phyloP scores from a whole-genome alignment of 2,888 invertebrate species.

The Machimus atricapillus region DNA sequence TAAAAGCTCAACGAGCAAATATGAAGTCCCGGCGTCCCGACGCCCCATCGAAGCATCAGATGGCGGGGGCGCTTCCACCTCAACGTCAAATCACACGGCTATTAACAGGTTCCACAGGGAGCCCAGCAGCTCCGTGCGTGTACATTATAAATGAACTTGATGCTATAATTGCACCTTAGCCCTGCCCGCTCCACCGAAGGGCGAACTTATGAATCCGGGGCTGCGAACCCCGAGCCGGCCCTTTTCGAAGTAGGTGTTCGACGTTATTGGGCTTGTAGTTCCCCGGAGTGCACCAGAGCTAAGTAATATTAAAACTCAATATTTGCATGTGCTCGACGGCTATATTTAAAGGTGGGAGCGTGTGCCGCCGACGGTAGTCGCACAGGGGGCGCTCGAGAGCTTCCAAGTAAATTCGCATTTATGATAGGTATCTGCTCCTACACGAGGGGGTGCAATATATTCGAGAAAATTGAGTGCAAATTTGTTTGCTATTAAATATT shows the following conservation, averaged over 20 bases:
- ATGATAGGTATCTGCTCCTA: background rate
- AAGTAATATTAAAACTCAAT: constrained; percentile 15
- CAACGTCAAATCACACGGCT: constrained; percentile 9
- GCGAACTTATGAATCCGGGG: background rate
- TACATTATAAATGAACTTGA: constrained; percentile 35
- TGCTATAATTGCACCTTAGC: constrained; percentile 14
- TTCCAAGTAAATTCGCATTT: constrained; percentile 1
- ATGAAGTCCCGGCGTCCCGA: background rate
- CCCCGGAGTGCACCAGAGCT: background rate
- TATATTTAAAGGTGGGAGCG: background rate
- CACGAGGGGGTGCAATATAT: constrained; percentile 10
- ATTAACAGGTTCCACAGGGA: constrained; percentile 28
- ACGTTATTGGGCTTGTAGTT: constrained; percentile 9
- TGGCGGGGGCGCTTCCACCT: background rate
- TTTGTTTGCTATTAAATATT: constrained; percentile 36
- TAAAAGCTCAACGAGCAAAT: background rate
- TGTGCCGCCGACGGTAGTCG: background rate
- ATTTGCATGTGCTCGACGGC: background rate
- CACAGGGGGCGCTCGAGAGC: background rate
- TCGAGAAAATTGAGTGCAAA: constrained; percentile 36
- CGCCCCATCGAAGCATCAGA: background rate
- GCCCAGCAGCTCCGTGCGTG: background rate
- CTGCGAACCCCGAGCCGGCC: background rate
- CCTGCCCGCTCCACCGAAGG: background rate
- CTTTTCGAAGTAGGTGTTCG: background rate